Evolutionary conservation across 2,113 vertebrate species (phyloP).

Genomic region (Hippocampus comes): DNA sequence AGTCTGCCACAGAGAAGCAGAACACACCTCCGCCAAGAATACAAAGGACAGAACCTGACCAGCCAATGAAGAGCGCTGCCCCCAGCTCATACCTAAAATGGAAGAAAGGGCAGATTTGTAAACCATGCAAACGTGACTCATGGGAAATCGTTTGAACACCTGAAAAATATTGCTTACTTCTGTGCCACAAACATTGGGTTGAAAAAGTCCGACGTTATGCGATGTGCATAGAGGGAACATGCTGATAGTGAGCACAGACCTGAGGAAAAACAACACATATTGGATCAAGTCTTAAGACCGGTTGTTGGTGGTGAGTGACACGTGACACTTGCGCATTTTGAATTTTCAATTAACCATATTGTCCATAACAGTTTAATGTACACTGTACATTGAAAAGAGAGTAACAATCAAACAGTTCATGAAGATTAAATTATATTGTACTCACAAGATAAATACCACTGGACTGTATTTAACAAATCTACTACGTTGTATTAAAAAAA

Average conservation of each 20-base stretch:
- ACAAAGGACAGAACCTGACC: slow-evolving; percentile 74
- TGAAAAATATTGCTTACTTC: slow-evolving; percentile 79
- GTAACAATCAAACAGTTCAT: no score
- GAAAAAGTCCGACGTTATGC: slow-evolving; percentile 93
- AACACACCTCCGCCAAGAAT: slow-evolving; percentile 71
- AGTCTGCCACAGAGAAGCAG: slow-evolving; percentile 68
- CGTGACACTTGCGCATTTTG: no score
- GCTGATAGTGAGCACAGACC: slow-evolving; percentile 88
- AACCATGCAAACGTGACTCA: neutral
- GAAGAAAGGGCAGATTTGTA: slow-evolving; percentile 4
- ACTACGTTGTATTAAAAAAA: no score
- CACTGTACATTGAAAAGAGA: no score
- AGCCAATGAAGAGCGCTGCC: slow-evolving; percentile 78
- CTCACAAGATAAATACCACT: no score
- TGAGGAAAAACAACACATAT: slow-evolving; percentile 39
- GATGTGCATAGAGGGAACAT: slow-evolving; percentile 92
- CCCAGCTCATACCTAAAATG: slow-evolving; percentile 75
- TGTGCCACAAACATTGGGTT: slow-evolving; percentile 87
- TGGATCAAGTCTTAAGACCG: neutral
- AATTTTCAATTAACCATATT: no score
- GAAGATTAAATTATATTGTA: no score
- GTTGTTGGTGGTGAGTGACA: neutral
- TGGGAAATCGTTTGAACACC: neutral
- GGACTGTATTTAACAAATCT: no score
- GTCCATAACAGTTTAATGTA: no score